Conservation (phyloP, 2,113 vertebrate genomes). For the Eubucco bourcierii region DNA sequence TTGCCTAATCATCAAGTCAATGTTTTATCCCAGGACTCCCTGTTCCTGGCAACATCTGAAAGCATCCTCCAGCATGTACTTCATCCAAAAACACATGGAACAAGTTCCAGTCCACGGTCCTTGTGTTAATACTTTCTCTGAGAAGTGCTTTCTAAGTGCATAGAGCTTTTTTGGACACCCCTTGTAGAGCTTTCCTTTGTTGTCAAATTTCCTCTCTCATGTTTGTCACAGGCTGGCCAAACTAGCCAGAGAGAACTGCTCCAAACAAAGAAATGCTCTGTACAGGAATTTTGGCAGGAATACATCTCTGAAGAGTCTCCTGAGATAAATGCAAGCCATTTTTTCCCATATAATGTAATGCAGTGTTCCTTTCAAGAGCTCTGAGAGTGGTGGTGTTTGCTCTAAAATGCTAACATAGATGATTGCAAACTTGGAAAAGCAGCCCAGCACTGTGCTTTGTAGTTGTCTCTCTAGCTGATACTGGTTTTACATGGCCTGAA, state of each 20-base stretch:
- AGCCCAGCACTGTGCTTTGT: neutral
- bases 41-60: constrained; percentile 26
- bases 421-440: neutral
- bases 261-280: constrained; percentile 46
- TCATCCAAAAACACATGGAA: neutral
- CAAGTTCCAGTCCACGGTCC: neutral
- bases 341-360: neutral
- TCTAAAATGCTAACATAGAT: neutral
- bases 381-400: neutral
- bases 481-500: neutral
- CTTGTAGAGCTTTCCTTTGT: neutral
- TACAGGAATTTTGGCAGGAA: constrained; percentile 26
- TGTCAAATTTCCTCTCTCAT: neutral
- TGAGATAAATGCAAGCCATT: constrained; percentile 11
- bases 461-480: neutral
- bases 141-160: neutral
- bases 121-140: neutral
- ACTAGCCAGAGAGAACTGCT: neutral
- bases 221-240: constrained; percentile 12
- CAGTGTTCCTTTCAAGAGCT: neutral
- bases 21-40: neutral
- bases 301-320: neutral
- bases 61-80: neutral
- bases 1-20: neutral
- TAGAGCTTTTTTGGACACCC: neutral